Evolutionary conservation across 2,888 invertebrate genomes (phyloP), one percentile per base, ranked within the genome.

Genomic region (Diarsia rubi): DNA sequence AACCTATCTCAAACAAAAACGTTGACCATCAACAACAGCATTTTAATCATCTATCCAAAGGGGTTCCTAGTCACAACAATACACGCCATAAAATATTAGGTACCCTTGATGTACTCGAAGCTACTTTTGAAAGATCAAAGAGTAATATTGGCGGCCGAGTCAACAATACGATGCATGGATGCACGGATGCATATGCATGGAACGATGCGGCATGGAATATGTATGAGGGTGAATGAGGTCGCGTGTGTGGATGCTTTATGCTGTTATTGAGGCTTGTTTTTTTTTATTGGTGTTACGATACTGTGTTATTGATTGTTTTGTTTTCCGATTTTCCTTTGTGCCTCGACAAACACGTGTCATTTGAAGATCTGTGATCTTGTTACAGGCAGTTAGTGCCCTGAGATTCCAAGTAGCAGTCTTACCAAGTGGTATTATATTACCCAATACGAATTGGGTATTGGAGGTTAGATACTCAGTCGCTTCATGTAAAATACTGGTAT

Each of bases 191-290:
- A 88, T 85, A 88, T 88, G 89, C 84, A 88, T 82, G 83, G 81
- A 8, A 11, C 54, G 54, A 73, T 69, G 78, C 76, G 59, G 81
- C 84, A 88, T 90, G 88, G 89, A 92, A 91, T 91, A 92, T 92
- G 92, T 78, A 90, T 91, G 91, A 90, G 80, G 63, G 71, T 44
- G 67, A 84, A 84, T 16, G 78, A 69, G 73, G 81, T 79, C 77
- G 74, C 52, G 62, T 19, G 49, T 67, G 72, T 63, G 16, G 31
- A 47, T 31, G n/a, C 16, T 67, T 59, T 47, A 69, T 75, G 64
- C 16, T 60, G 27, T 72, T 67, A 81, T 67, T 62, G 57, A 52
- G 42, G 27, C 44, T 44, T 45, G 11, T 31, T 84, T 84, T 76
- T 31, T 31, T 19, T 49, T 14, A 47, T 63, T 63, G 44, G n/a